Conservation (phyloP, 2,797 vertebrate species). For the Moxostoma hubbsi region DNA sequence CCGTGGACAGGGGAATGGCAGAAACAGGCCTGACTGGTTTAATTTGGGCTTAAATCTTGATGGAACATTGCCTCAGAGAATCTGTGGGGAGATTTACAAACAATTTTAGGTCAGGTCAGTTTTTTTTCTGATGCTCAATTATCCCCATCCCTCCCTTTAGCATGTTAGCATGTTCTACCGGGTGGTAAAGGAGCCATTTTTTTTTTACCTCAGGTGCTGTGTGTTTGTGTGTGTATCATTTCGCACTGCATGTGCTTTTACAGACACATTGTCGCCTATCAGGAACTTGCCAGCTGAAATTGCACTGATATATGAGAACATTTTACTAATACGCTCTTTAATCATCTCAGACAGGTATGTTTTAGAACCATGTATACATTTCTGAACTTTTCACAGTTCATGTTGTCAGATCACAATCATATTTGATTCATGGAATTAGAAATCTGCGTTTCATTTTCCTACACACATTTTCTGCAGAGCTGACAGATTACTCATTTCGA, state of each 20-base stretch:
- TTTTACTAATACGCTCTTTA: constrained; percentile 10
- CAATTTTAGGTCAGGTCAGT: constrained; percentile 55
- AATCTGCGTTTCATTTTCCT: constrained; percentile 7
- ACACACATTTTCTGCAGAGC: background rate
- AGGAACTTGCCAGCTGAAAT: constrained; percentile 35
- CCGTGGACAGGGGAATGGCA: constrained; percentile 60
- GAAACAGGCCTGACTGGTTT: constrained; percentile 73
- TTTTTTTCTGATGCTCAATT: background rate
- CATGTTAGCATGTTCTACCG: constrained; percentile 53
- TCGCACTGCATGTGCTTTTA: constrained; percentile 27
- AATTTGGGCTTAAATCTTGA: constrained; percentile 68
- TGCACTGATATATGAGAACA: constrained; percentile 7
- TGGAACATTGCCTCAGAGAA: constrained; percentile 71
- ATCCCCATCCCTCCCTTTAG: background rate
- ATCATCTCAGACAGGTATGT: constrained; percentile 5
- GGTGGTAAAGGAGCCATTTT: constrained; percentile 23
- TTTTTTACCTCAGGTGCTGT: constrained; percentile 26
- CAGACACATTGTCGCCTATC: constrained; percentile 23
- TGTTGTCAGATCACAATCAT: background rate
- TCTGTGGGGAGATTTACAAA: constrained; percentile 66
- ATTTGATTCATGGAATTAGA: background rate
- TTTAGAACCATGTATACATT: too few species aligned
- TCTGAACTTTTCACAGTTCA: background rate
- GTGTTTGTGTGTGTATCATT: background rate
- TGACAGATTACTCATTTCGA: constrained; percentile 55